Conservation (phyloP, 64 coral and sea anemone species). For the Pocillopora verrucosa region DNA sequence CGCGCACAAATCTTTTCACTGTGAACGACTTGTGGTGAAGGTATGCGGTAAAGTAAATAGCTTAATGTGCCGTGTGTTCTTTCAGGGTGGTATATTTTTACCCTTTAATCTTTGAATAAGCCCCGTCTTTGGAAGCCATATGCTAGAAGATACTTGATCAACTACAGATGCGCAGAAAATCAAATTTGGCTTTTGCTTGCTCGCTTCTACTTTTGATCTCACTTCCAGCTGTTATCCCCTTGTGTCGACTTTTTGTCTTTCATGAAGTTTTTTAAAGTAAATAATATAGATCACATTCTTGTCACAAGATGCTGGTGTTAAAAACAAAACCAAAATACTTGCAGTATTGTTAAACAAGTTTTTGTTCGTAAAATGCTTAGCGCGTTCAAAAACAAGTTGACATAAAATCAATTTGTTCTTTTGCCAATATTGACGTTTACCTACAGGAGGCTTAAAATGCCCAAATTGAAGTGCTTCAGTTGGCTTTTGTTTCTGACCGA, state of each 20-base stretch:
- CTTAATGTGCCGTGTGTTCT: neutral
- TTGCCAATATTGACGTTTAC: neutral
- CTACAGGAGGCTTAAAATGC: neutral
- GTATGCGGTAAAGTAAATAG: conserved; percentile 16
- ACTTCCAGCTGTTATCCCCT: neutral
- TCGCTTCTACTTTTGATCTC: neutral
- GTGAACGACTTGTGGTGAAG: conserved; percentile 11
- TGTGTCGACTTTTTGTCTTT: neutral
- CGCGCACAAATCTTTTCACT: neutral
- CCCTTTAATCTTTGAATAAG: neutral
- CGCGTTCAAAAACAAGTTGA: neutral
- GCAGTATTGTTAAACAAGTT: neutral
- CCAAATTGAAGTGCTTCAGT: neutral
- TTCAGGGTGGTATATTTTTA: neutral
- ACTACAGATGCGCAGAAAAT: neutral
- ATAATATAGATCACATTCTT: neutral
- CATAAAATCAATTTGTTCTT: neutral
- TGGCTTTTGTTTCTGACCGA: neutral
- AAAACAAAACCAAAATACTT: neutral
- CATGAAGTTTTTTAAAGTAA: neutral
- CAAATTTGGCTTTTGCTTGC: neutral
- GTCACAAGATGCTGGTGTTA: neutral
- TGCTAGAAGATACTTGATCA: neutral
- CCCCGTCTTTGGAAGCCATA: neutral
- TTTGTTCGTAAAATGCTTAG: no score